Percentiles rank a stretch among this genome's conserved stretches.
These are phyloP conservation scores for Rhinella marina DNA, from an alignment of 2,797 vertebrate species.

Conservation along the genomic window DNA sequence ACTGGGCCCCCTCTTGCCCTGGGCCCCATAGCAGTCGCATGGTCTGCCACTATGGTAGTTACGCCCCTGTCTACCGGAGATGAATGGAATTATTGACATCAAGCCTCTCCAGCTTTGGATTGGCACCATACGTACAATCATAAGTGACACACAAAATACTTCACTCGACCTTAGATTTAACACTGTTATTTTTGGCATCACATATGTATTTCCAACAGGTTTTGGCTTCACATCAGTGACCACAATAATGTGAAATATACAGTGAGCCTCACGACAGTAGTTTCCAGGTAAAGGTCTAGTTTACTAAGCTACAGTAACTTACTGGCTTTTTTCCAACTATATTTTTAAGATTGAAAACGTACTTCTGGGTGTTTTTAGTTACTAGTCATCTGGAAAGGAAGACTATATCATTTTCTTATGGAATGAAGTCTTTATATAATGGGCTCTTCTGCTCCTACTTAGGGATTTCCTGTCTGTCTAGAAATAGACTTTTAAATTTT, in stretches of 20 bases:
- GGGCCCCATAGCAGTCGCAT: too few species aligned
- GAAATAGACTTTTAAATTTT: slow-evolving; percentile 13
- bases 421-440: slow-evolving; percentile 1
- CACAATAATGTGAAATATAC: background rate
- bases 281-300: background rate
- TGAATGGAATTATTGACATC: background rate
- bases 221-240: background rate
- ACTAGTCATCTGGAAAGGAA: slow-evolving; percentile 19
- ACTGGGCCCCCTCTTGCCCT: too few species aligned
- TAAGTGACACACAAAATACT: background rate
- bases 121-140: background rate
- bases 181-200: background rate
- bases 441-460: background rate
- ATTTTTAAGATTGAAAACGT: background rate
- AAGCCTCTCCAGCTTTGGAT: background rate
- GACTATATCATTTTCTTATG: slow-evolving; percentile 28
- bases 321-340: background rate
- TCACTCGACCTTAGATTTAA: background rate
- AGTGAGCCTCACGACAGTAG: background rate
- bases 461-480: slow-evolving; percentile 51
- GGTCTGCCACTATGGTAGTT: too few species aligned
- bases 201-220: background rate
- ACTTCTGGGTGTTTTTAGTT: background rate
- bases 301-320: background rate
- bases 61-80: background rate